phyloP scores from a whole-genome alignment of 2,888 invertebrate genomes.

The Exephanes ischioxanthus region DNA sequence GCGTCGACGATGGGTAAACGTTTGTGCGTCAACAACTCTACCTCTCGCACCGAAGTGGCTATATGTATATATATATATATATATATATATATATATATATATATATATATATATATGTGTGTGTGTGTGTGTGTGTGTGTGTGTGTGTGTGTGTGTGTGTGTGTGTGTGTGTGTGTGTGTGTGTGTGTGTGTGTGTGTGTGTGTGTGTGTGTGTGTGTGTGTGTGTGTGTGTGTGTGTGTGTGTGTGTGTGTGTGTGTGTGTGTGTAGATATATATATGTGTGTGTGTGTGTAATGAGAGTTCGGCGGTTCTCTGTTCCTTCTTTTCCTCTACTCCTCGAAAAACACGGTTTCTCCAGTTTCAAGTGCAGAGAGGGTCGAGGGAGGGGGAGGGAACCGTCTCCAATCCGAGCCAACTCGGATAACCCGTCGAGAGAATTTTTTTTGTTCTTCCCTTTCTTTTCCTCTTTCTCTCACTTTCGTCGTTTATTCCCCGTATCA shows the following conservation, averaged over 20 bases:
- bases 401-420: conserved; percentile 47
- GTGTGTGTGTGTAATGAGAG: background rate
- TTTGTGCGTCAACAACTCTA: conserved; percentile 54
- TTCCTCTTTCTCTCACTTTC: conserved; percentile 17
- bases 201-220: too few relatives aligned
- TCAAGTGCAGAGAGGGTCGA: background rate
- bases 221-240: too few relatives aligned
- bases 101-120: background rate
- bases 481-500: conserved; percentile 7
- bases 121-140: too few relatives aligned
- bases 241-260: too few relatives aligned
- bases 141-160: too few relatives aligned
- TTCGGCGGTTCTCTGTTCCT: conserved; percentile 35
- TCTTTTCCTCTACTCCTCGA: conserved; percentile 17
- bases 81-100: background rate
- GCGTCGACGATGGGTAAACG: conserved; percentile 38
- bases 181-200: too few relatives aligned
- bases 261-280: too few relatives aligned
- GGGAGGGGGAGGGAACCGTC: background rate
- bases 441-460: conserved; percentile 23
- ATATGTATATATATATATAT: background rate
- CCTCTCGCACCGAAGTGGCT: conserved; percentile 10
- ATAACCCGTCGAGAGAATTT: conserved; percentile 50
- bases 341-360: conserved; percentile 2
- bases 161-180: background rate